Conservation (phyloP, 1,140 invertebrate genomes). For the Hypothenemus hampei region DNA sequence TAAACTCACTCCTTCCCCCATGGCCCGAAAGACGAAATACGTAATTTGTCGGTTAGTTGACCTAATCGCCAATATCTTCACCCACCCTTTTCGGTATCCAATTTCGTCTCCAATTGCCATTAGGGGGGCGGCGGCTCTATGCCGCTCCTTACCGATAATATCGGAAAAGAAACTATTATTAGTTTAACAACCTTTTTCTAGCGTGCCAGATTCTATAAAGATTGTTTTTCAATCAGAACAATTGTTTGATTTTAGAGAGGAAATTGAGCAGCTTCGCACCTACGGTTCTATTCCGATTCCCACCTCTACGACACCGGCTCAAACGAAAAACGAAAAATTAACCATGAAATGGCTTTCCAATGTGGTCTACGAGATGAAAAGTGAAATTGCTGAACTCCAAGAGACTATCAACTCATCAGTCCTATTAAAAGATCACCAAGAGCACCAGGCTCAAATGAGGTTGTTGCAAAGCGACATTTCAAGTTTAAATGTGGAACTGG, state of each 20-base stretch:
- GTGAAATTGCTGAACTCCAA: slow-evolving; percentile 46
- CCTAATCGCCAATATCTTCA: neutral
- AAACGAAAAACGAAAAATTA: slow-evolving; percentile 46
- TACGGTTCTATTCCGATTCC: slow-evolving; percentile 3
- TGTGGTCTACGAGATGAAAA: slow-evolving; percentile 42
- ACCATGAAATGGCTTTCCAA: slow-evolving; percentile 47
- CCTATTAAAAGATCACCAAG: slow-evolving; percentile 39
- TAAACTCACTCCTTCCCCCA: neutral
- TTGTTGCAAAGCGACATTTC: slow-evolving; percentile 42
- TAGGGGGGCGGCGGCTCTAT: neutral
- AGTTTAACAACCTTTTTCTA: neutral
- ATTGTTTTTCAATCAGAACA: neutral
- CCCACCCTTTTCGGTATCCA: slow-evolving; percentile 7
- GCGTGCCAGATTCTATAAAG: neutral
- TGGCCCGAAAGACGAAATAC: slow-evolving; percentile 3
- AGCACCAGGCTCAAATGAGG: slow-evolving; percentile 37
- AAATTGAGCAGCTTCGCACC: slow-evolving; percentile 38
- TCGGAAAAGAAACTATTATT: neutral
- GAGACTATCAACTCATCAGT: slow-evolving; percentile 41
- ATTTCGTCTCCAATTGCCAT: neutral
- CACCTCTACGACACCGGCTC: slow-evolving; percentile 13
- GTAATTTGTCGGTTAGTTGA: slow-evolving; percentile 11
- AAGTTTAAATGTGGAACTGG: slow-evolving; percentile 41
- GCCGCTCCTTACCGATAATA: too few relatives aligned
- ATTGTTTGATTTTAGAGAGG: slow-evolving; percentile 35